Base-by-base conservation (phyloP, 1,140 invertebrate genomes). In the Saccostrea glomerata region DNA sequence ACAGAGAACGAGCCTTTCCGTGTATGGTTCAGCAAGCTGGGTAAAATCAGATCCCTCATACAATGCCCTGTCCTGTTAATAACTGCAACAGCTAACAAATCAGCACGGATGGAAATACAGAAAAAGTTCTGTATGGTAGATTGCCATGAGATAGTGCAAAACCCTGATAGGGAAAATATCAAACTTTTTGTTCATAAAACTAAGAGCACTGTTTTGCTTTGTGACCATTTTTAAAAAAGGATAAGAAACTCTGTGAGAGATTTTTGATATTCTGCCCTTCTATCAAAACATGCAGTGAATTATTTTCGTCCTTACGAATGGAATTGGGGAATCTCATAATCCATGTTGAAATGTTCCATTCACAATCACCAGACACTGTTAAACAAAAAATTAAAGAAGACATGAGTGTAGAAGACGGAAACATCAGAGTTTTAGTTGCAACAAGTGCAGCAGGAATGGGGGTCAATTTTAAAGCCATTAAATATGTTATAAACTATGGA, bases 401-500 rank as follows among this genome's bases (percentile, higher is more conserved):
- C 30, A 36, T 36, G 30, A 36, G 30, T 36, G 30, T 36, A 36
- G 30, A 36, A 36, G 60, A 87, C 73, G 87, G 89, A 13, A 86
- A 55, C 9, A 84, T 90, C 6, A 3, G 84, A 58, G 23, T 90
- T 15, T 36, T 90, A n/a, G 56, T 90, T 82, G 87, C 87, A 11
- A 91, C 90, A 9, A 87, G 83, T 87, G 89, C 90, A 23, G 89
- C 89, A 47, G 90, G 89, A 1, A 91, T 91, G 90, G 90, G 90
- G 11, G 87, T 91, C 2, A 90, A 91, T 55, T 90, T 90, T 56
- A 70, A 47, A 56, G 36, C 25, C 17, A 25, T 90, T 2, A 82
- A 87, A n/a, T 17, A 77, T 58, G 83, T 90, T 54, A 82, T 91
- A 47, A 70, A 90, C 77, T 91, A 73, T 88, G 87, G 90, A 36